Evolutionary conservation across 2,888 invertebrate genomes (phyloP).

Genomic region (Heterodera filipjevi): DNA sequence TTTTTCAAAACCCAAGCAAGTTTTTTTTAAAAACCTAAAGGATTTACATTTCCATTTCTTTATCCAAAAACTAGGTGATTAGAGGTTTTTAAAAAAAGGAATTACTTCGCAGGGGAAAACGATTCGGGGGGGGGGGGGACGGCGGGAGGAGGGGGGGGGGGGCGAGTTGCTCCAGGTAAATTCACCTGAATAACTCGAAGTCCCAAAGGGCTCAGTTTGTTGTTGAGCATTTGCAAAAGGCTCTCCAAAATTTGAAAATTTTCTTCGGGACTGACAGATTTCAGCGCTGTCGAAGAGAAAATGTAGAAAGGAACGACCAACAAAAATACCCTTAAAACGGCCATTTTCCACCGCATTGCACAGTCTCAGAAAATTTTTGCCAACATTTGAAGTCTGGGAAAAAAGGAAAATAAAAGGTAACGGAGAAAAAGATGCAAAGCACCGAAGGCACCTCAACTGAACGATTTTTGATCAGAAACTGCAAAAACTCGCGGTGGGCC

Average conservation of each 20-base stretch:
- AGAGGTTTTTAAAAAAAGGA: too few relatives aligned
- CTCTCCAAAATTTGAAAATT: conserved; percentile 6
- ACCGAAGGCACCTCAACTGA: conserved; percentile 10
- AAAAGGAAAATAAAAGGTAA: not conserved
- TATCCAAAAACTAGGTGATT: too few relatives aligned
- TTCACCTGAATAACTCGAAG: conserved; percentile 14
- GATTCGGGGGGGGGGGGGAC: too few relatives aligned
- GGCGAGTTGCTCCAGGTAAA: too few relatives aligned
- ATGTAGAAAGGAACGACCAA: not conserved
- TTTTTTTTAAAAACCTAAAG: too few relatives aligned
- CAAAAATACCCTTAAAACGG: conserved; percentile 7
- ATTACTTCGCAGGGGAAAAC: too few relatives aligned
- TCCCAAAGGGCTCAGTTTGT: conserved; percentile 19
- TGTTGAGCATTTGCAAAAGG: conserved; percentile 21
- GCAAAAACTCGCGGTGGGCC: conserved; percentile 25
- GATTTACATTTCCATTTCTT: too few relatives aligned
- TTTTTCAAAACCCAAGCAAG: too few relatives aligned
- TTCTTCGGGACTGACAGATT: not conserved
- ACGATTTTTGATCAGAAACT: conserved; percentile 27
- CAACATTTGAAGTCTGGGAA: conserved; percentile 10
- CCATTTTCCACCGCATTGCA: not conserved
- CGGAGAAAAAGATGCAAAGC: not conserved
- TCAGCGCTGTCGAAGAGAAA: not conserved
- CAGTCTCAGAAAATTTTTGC: conserved; percentile 15
- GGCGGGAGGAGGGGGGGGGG: too few relatives aligned